Evolutionary conservation across 2,797 vertebrate genomes (phyloP).

Genomic region (Melanogrammus aeglefinus): DNA sequence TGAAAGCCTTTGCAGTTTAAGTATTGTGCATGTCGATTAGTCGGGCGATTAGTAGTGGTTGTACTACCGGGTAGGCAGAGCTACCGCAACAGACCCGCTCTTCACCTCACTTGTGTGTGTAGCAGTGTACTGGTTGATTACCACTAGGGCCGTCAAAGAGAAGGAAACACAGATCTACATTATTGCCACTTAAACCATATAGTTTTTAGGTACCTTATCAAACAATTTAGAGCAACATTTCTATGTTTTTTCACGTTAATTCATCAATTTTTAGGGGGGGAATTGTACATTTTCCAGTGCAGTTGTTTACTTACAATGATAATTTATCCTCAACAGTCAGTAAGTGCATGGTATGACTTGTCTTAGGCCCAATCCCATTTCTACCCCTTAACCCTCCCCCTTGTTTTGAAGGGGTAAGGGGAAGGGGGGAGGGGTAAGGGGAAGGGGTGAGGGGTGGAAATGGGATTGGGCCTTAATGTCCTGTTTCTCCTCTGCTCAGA

Average conservation of each 20-base stretch:
- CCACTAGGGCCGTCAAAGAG: not conserved
- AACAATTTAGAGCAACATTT: not conserved
- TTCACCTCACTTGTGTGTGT: too few species aligned
- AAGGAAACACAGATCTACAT: not conserved
- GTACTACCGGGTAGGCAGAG: too few species aligned
- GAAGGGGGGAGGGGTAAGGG: too few species aligned
- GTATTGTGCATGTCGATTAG: too few species aligned
- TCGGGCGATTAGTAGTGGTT: too few species aligned
- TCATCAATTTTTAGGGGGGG: not conserved
- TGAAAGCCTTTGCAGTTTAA: too few species aligned
- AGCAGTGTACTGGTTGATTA: too few species aligned
- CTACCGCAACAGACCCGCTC: too few species aligned
- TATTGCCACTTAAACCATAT: not conserved
- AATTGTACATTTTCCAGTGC: not conserved
- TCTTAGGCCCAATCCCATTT: too few species aligned
- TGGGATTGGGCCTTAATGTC: slow-evolving; percentile 17
- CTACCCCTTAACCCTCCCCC: too few species aligned
- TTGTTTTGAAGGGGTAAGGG: too few species aligned
- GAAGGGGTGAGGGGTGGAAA: too few species aligned
- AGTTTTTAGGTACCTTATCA: not conserved
- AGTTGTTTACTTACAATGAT: not conserved
- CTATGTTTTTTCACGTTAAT: not conserved
- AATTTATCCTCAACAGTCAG: not conserved
- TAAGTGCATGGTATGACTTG: not conserved
- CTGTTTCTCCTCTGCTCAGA: slow-evolving; percentile 71